These are phyloP conservation scores for Drosophila parabipectinata DNA, from an alignment of 1,140 invertebrate genomes.

Conservation along the genomic window DNA sequence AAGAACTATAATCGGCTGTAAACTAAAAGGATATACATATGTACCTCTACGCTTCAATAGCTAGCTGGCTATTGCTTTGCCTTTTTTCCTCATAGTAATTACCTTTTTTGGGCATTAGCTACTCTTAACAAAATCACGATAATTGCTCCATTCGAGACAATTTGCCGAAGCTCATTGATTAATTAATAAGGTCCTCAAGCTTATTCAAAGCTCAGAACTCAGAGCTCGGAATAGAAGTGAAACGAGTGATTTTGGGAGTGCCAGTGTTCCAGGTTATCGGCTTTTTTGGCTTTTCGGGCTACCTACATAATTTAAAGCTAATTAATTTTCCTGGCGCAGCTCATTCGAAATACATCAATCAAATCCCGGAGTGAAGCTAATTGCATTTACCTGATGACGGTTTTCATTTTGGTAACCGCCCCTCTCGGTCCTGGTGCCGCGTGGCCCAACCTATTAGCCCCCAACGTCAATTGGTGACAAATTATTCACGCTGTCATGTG, in stretches of 20 bases:
- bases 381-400: slow-evolving; percentile 63
- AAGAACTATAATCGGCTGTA: too few species aligned
- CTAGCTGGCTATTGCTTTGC: background rate
- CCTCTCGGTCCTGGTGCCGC: background rate
- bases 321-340: slow-evolving; percentile 59
- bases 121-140: slow-evolving; percentile 18
- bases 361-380: slow-evolving; percentile 35
- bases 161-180: slow-evolving; percentile 29
- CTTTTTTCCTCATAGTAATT: background rate
- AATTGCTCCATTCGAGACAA: slow-evolving; percentile 25
- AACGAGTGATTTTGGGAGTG: slow-evolving; percentile 18
- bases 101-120: background rate
- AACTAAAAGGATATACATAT: too few species aligned
- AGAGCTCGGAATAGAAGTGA: slow-evolving; percentile 1
- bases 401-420: slow-evolving; percentile 43
- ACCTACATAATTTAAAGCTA: slow-evolving; percentile 58
- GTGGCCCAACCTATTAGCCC: background rate
- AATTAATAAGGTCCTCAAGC: slow-evolving; percentile 41
- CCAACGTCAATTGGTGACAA: slow-evolving; percentile 50
- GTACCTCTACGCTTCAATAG: too few species aligned
- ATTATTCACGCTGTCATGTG: slow-evolving; percentile 57
- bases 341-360: slow-evolving; percentile 63
- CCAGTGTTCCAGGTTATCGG: background rate
- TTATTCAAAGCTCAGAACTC: background rate
- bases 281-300: slow-evolving; percentile 13